These are phyloP conservation scores for Orthosia cruda DNA, from an alignment of 2,888 invertebrate genomes.

Conservation along the genomic window DNA sequence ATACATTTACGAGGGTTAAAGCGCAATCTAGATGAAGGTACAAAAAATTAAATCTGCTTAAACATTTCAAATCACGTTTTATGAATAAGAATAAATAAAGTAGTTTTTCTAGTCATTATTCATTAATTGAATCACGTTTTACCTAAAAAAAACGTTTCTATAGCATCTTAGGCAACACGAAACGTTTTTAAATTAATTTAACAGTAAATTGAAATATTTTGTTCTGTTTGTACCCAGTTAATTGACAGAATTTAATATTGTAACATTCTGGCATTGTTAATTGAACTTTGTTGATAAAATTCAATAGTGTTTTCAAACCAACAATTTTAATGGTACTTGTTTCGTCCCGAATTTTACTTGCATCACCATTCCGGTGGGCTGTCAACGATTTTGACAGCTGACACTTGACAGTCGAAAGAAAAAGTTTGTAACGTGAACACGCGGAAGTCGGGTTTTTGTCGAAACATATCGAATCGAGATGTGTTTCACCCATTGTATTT, in stretches of 20 bases:
- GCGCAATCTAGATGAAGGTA: no score
- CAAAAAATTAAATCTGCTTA: not conserved
- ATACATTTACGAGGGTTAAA: not conserved
- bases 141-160: not conserved
- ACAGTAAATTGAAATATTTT: constrained; percentile 23
- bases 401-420: no score
- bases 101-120: not conserved
- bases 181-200: constrained; percentile 1
- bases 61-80: not conserved
- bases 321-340: no score
- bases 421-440: no score
- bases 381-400: no score
- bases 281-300: constrained; percentile 2
- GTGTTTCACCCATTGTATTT: no score
- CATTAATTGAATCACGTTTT: not conserved
- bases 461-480: no score
- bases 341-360: no score
- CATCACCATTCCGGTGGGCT: no score
- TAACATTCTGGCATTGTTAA: constrained; percentile 2
- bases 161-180: not conserved
- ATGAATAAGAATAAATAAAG: not conserved
- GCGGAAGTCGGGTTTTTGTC: no score
- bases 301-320: no score
- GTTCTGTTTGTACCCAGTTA: constrained; percentile 12
- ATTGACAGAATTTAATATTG: constrained; percentile 14